These are phyloP conservation scores for Sarcoramphus papa DNA, from an alignment of 2,797 vertebrate species.

Conservation along the genomic window DNA sequence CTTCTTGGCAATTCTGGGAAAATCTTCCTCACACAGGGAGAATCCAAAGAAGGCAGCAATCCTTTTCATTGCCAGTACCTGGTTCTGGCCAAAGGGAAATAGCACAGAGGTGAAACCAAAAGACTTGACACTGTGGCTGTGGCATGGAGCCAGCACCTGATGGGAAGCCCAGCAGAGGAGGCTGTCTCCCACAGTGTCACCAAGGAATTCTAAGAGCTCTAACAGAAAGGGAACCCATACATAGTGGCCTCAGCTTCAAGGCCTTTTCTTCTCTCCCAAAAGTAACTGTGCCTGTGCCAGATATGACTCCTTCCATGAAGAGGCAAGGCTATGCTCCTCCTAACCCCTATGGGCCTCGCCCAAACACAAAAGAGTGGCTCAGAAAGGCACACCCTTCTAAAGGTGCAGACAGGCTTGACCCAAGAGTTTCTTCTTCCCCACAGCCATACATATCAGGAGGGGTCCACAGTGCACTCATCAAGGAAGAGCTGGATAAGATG, in stretches of 20 bases:
- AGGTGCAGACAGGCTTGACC: background rate
- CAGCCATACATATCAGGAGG: background rate
- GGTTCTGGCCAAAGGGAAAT: slow-evolving; percentile 60
- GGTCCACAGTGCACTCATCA: background rate
- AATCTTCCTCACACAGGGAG: slow-evolving; percentile 66
- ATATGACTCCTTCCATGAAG: background rate
- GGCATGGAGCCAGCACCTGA: background rate
- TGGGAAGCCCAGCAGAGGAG: background rate
- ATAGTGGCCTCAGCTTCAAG: background rate
- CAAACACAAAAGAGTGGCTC: background rate
- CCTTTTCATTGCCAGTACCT: slow-evolving; percentile 52
- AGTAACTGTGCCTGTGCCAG: background rate
- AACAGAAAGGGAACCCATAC: background rate
- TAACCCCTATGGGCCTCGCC: background rate
- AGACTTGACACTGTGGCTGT: background rate
- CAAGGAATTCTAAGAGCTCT: background rate
- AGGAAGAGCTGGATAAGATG: background rate
- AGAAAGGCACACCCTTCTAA: background rate
- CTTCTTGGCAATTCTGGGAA: slow-evolving; percentile 57
- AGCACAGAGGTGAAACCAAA: background rate
- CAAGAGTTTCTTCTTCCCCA: background rate
- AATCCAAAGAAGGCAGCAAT: slow-evolving; percentile 74
- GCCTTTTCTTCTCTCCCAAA: background rate
- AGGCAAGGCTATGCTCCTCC: background rate
- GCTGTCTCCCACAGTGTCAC: background rate